Conservation (phyloP, 2,797 vertebrate species). For the Bucorvus abyssinicus region DNA sequence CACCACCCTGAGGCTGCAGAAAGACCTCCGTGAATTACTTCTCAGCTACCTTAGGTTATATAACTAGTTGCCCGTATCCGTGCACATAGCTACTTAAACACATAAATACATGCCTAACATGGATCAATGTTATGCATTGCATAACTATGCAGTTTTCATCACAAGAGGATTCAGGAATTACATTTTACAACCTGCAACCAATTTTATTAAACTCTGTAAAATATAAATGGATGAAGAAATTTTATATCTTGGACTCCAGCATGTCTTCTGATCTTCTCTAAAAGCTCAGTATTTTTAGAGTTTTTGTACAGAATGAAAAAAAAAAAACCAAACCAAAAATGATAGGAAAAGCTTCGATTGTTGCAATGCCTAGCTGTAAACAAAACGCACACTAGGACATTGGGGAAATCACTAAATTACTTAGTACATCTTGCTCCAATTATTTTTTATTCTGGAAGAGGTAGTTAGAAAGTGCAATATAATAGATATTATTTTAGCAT, state of each 20-base stretch:
- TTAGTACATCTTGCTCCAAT: background rate
- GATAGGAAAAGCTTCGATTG: background rate
- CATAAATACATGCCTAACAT: background rate
- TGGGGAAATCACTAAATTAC: background rate
- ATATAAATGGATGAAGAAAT: background rate
- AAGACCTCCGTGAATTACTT: background rate
- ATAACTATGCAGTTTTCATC: background rate
- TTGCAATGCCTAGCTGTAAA: background rate
- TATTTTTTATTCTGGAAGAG: background rate
- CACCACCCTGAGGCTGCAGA: background rate
- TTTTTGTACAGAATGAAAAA: rapidly evolving
- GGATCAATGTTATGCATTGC: background rate
- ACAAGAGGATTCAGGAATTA: background rate
- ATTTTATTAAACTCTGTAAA: background rate
- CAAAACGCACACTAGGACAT: background rate
- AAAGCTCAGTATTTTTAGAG: background rate
- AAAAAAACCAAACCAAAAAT: background rate
- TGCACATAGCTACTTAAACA: background rate
- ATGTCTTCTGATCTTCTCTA: background rate
- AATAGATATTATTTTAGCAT: background rate
- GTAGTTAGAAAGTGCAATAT: background rate
- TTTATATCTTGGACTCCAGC: background rate
- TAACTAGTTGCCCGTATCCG: background rate
- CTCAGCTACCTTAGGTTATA: background rate
- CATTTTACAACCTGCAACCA: background rate